Evolutionary conservation across 1,140 invertebrate species (phyloP).

Genomic region (Drosophila lacteicornis): DNA sequence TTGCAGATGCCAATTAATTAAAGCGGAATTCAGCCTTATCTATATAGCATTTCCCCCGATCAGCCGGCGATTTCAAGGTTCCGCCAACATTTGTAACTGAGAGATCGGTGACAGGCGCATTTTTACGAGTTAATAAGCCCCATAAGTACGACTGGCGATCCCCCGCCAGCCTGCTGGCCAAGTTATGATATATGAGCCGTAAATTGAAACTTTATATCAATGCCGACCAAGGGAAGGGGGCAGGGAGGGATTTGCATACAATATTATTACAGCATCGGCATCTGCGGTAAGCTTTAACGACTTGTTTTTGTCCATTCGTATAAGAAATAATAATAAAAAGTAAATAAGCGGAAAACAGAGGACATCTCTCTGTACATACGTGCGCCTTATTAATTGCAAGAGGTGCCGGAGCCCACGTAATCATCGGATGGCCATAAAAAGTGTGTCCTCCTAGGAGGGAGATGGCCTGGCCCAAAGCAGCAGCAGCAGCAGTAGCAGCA

Average conservation of each 20-base stretch:
- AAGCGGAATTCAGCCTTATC: neutral
- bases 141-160: conserved; percentile 37
- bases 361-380: conserved; percentile 24
- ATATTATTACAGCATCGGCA: conserved; percentile 80
- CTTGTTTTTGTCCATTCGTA: conserved; percentile 50
- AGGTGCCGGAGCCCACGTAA: conserved; percentile 57
- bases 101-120: conserved; percentile 52
- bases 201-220: conserved; percentile 82
- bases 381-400: conserved; percentile 67
- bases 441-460: conserved; percentile 68
- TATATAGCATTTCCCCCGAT: conserved; percentile 24
- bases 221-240: conserved; percentile 38
- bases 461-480: conserved; percentile 9
- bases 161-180: conserved; percentile 46
- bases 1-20: neutral
- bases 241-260: conserved; percentile 72
- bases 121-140: conserved; percentile 78
- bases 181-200: conserved; percentile 80
- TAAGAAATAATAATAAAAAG: conserved; percentile 43
- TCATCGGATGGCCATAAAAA: conserved; percentile 68
- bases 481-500: conserved; percentile 5
- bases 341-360: conserved; percentile 36
- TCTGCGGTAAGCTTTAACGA: conserved; percentile 71
- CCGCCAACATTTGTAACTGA: conserved; percentile 42
- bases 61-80: conserved; percentile 44